Evolutionary conservation across 2,888 invertebrate species (phyloP).

Genomic region (Axea sp.): DNA sequence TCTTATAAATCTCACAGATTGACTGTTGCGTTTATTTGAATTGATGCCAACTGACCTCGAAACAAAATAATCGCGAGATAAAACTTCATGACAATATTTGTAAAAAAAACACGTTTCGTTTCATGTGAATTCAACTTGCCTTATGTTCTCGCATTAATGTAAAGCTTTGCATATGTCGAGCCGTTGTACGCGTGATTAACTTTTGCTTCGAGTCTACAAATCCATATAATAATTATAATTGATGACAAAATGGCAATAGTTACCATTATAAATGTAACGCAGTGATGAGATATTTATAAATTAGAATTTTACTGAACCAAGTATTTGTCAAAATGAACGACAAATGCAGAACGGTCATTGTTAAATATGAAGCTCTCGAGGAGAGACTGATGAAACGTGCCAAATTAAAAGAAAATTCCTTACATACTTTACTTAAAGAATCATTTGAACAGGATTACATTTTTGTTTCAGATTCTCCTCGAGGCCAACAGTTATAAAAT

Average conservation of each 20-base stretch:
- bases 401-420: neutral
- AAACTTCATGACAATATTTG: constrained; percentile 67
- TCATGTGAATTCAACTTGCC: constrained; percentile 40
- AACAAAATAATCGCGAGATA: constrained; percentile 8
- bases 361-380: constrained; percentile 70
- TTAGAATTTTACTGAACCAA: constrained; percentile 47
- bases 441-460: neutral
- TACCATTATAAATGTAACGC: neutral
- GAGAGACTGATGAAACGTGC: constrained; percentile 27
- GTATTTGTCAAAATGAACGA: constrained; percentile 60
- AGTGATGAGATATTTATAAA: constrained; percentile 17
- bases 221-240: neutral
- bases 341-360: constrained; percentile 63
- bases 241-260: constrained; percentile 7
- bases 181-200: too few relatives aligned
- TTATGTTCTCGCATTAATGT: constrained; percentile 30
- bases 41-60: constrained; percentile 1
- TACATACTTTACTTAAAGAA: neutral
- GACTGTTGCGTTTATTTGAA: constrained; percentile 5
- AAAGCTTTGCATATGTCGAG: too few relatives aligned
- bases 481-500: constrained; percentile 68
- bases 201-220: neutral
- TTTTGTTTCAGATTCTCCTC: constrained; percentile 52
- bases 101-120: constrained; percentile 32
- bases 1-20: neutral